Conservation (phyloP, 2,888 invertebrate species). For the Nowickia ferox region DNA sequence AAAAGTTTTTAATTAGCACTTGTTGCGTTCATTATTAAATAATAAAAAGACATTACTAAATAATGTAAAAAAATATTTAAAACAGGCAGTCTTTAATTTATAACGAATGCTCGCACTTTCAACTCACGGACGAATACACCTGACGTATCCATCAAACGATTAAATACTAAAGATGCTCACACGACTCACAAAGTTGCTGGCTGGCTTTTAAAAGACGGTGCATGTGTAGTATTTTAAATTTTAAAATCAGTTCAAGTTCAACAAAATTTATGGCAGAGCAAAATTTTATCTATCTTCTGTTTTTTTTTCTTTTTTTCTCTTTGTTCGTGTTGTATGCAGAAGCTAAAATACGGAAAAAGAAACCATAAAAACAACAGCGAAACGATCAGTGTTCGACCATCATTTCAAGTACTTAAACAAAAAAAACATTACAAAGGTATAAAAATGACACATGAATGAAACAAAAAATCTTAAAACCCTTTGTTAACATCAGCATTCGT, state of each 20-base stretch:
- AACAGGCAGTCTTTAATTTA: not conserved
- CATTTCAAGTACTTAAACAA: slow-evolving; percentile 12
- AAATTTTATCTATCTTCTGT: slow-evolving; percentile 21
- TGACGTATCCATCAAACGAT: slow-evolving; percentile 15
- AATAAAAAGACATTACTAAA: not conserved
- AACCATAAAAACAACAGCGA: not conserved
- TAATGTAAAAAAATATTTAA: slow-evolving; percentile 1
- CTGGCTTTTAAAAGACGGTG: not conserved
- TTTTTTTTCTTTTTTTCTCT: slow-evolving; percentile 14
- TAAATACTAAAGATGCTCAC: slow-evolving; percentile 26
- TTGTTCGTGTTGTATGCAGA: slow-evolving; percentile 18
- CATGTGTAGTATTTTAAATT: not conserved
- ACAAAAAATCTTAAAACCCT: no score
- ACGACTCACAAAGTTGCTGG: not conserved
- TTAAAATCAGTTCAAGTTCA: slow-evolving; percentile 70
- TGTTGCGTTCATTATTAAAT: not conserved
- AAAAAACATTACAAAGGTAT: not conserved
- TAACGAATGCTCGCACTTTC: slow-evolving; percentile 33
- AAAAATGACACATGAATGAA: not conserved
- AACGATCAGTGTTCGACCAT: slow-evolving; percentile 1
- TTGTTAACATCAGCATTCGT: no score
- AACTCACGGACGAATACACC: slow-evolving; percentile 30
- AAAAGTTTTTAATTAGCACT: not conserved
- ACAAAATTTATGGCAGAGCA: slow-evolving; percentile 30
- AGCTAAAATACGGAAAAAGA: not conserved